Evolutionary conservation across 2,113 vertebrate genomes (phyloP).

Genomic region (Pangasianodon hypophthalmus): DNA sequence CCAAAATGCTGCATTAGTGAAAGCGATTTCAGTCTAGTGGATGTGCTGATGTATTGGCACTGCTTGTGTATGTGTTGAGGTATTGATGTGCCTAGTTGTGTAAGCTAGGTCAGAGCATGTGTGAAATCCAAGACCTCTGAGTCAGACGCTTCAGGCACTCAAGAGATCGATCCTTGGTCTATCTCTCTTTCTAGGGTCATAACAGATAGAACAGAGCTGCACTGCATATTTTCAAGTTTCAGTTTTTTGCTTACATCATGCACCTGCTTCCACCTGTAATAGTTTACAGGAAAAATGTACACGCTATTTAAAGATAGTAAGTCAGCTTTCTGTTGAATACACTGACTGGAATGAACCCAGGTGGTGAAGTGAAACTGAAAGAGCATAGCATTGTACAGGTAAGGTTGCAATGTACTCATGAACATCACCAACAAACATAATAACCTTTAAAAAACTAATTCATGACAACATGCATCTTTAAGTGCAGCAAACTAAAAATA

Average conservation of each 20-base stretch:
- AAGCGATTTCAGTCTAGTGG: background rate
- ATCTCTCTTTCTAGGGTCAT: background rate
- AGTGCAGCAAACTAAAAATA: background rate
- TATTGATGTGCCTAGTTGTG: conserved; percentile 12
- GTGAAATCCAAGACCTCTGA: background rate
- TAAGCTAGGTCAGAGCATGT: conserved; percentile 1
- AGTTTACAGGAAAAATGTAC: background rate
- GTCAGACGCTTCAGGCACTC: background rate
- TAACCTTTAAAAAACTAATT: background rate
- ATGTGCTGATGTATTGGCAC: background rate
- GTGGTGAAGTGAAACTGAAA: background rate
- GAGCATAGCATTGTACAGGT: background rate
- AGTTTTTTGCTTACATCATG: background rate
- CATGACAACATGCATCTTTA: background rate
- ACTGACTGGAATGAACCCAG: background rate
- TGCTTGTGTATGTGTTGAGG: background rate
- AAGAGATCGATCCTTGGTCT: background rate
- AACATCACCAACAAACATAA: background rate
- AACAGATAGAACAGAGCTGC: background rate
- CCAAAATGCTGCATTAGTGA: conserved; percentile 3
- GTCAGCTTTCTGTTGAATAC: background rate
- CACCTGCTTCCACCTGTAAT: background rate
- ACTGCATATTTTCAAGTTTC: background rate
- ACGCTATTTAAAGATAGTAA: background rate
- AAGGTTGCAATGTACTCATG: background rate